Percentiles rank a stretch among this genome's conserved stretches.
Evolutionary conservation across 2,888 invertebrate genomes (phyloP).

Genomic region (Morpho deidamia): DNA sequence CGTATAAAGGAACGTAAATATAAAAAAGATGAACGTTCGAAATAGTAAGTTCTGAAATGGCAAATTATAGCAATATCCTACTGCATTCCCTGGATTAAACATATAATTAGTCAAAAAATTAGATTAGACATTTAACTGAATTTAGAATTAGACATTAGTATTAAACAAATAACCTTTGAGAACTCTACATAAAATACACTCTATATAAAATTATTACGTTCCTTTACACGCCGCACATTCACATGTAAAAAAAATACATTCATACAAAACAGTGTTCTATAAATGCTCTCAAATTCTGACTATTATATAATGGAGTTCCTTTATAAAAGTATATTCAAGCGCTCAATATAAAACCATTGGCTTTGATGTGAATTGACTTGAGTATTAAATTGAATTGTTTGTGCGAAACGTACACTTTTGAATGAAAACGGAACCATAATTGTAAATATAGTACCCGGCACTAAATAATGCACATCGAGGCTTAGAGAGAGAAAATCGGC

Average conservation of each 20-base stretch:
- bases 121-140: no score
- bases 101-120: no score
- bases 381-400: background rate
- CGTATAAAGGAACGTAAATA: constrained; percentile 22
- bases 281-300: constrained; percentile 39
- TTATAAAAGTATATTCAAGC: background rate
- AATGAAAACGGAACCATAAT: no score
- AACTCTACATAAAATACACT: no score
- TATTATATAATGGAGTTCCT: background rate
- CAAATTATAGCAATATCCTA: no score
- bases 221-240: constrained; percentile 24
- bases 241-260: constrained; percentile 48
- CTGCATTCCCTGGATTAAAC: no score
- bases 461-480: no score
- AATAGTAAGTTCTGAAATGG: no score
- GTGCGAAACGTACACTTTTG: background rate
- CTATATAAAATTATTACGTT: constrained; percentile 3
- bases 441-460: no score
- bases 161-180: no score
- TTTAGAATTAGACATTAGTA: no score
- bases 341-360: background rate
- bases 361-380: background rate
- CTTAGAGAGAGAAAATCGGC: no score
- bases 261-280: constrained; percentile 60
- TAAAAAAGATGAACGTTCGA: background rate